Evolutionary conservation across 2,797 vertebrate species (phyloP).

Genomic region (Bryconaethiops microstoma): DNA sequence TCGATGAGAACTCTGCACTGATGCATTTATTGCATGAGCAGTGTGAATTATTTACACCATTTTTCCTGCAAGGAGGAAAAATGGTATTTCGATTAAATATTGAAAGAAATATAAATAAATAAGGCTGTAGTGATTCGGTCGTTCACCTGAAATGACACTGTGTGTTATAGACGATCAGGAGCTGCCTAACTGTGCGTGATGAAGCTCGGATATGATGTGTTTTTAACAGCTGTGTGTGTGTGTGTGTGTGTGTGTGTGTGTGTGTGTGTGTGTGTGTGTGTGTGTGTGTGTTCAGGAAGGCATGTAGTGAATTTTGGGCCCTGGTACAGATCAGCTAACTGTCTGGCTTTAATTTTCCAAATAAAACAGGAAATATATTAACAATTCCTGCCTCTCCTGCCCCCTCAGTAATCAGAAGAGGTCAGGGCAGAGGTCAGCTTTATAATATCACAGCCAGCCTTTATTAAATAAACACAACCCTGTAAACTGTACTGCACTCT

Average conservation of each 20-base stretch:
- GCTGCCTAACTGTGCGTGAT: constrained; percentile 26
- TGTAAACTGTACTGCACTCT: not conserved
- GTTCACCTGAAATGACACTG: constrained; percentile 13
- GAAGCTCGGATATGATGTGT: constrained; percentile 10
- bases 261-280: not conserved
- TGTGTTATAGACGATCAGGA: constrained; percentile 27
- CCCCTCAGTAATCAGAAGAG: constrained; percentile 17
- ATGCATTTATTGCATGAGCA: constrained; percentile 31
- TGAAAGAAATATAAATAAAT: constrained; percentile 26
- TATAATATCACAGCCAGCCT: constrained; percentile 23
- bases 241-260: not conserved
- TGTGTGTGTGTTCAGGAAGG: not conserved
- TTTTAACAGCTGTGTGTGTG: constrained; percentile 6
- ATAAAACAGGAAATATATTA: constrained; percentile 39
- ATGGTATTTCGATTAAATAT: constrained; percentile 35
- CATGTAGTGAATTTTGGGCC: constrained; percentile 2
- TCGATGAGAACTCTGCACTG: constrained; percentile 10
- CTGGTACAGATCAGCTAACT: not conserved
- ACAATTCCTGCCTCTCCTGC: constrained; percentile 22
- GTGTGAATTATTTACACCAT: constrained; percentile 44
- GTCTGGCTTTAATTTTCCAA: constrained; percentile 38
- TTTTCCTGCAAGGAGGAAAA: constrained; percentile 32
- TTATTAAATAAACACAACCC: not conserved
- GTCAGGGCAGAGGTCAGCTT: constrained; percentile 25
- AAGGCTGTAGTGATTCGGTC: constrained; percentile 19